These are phyloP conservation scores for Apeira syringaria DNA, from an alignment of 2,888 invertebrate genomes.

Conservation along the genomic window DNA sequence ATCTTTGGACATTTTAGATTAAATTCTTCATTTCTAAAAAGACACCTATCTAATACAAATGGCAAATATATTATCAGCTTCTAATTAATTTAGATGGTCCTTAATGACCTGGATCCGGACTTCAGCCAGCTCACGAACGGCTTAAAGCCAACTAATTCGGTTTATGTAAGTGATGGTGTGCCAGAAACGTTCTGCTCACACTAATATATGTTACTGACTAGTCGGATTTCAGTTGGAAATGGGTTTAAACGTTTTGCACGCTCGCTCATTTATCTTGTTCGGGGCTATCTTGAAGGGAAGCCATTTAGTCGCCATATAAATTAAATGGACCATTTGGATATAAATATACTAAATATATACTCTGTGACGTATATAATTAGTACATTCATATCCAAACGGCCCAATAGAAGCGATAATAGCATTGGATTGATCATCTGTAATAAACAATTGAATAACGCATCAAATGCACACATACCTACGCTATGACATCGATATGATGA, in stretches of 20 bases:
- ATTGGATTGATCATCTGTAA: no score
- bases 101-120: conserved; percentile 53
- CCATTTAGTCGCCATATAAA: conserved; percentile 47
- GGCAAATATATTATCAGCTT: not conserved
- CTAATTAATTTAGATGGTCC: conserved; percentile 58
- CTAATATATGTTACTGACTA: conserved; percentile 83
- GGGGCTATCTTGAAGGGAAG: conserved; percentile 69
- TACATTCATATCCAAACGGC: no score
- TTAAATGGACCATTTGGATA: not conserved
- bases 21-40: no score
- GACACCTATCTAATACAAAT: not conserved
- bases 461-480: no score
- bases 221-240: conserved; percentile 80
- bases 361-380: no score
- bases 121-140: conserved; percentile 56
- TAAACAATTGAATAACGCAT: no score
- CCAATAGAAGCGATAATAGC: no score
- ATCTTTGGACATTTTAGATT: no score
- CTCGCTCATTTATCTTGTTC: conserved; percentile 81
- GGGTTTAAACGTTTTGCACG: conserved; percentile 83
- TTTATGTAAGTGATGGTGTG: conserved; percentile 80
- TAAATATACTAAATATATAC: no score
- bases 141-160: conserved; percentile 79
- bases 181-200: conserved; percentile 72
- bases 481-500: no score